These are phyloP conservation scores for Leptosomus discolor DNA, from an alignment of 2,113 vertebrate species.

Conservation along the genomic window DNA sequence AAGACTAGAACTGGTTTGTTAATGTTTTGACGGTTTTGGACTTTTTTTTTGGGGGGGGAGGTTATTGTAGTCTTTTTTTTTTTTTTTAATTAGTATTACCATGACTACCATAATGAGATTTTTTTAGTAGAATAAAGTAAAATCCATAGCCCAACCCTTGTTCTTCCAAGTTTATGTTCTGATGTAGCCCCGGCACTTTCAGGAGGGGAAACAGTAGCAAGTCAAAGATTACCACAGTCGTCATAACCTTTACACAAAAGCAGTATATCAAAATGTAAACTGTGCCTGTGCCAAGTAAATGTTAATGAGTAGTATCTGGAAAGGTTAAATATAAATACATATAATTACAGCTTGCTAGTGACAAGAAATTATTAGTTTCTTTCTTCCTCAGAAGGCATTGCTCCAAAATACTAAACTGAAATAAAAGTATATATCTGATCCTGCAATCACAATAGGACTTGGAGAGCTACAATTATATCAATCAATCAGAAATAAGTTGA, in stretches of 20 bases:
- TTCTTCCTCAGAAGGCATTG: constrained; percentile 21
- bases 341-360: constrained; percentile 67
- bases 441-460: constrained; percentile 30
- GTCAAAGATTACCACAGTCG: constrained; percentile 36
- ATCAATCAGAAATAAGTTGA: constrained; percentile 22
- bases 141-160: not conserved
- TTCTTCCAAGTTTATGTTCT: not conserved
- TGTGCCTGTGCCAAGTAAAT: constrained; percentile 18
- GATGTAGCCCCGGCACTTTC: not conserved
- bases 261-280: constrained; percentile 57
- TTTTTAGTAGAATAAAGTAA: not conserved
- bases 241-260: constrained; percentile 40
- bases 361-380: constrained; percentile 66
- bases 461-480: constrained; percentile 13
- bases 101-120: not conserved
- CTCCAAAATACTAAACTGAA: constrained; percentile 56
- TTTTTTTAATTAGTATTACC: not conserved
- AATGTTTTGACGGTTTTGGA: not conserved
- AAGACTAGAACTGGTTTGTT: not conserved
- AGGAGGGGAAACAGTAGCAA: not conserved
- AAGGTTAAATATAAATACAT: constrained; percentile 75
- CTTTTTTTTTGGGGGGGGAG: not conserved
- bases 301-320: constrained; percentile 63
- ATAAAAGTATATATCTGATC: constrained; percentile 55
- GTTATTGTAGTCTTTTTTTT: no score